A percentile compares a stretch with the other conserved stretches of the same genome.
Conservation (phyloP, 2,888 invertebrate genomes). For the Luperina nickerlii region DNA sequence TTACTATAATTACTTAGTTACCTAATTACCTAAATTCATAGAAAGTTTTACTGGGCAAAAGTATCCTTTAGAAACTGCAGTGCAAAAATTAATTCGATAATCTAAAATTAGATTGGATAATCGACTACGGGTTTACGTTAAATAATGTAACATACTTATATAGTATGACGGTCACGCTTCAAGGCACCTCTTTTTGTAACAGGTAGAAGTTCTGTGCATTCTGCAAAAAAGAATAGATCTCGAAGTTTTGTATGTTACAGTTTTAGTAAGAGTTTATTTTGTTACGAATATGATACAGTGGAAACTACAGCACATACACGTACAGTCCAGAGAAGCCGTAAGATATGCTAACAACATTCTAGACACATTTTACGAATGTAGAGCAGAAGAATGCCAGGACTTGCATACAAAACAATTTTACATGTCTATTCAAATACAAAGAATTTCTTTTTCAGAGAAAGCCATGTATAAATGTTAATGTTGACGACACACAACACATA, state of each 20-base stretch:
- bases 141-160: conserved; percentile 15
- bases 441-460: conserved; percentile 65
- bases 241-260: neutral
- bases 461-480: conserved; percentile 54
- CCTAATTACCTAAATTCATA: conserved; percentile 3
- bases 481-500: conserved; percentile 59
- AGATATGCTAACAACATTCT: conserved; percentile 22
- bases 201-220: conserved; percentile 1
- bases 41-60: conserved; percentile 43
- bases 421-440: conserved; percentile 42
- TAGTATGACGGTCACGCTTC: conserved; percentile 17
- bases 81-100: neutral
- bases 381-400: conserved; percentile 32
- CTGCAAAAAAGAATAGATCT: conserved; percentile 18
- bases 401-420: conserved; percentile 47
- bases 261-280: neutral
- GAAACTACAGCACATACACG: neutral
- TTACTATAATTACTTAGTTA: conserved; percentile 21
- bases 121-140: neutral
- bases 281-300: neutral
- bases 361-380: conserved; percentile 34
- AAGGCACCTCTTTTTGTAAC: conserved; percentile 17
- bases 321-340: neutral
- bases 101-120: neutral
- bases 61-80: conserved; percentile 3